Conservation (phyloP, 2,888 invertebrate species). For the Celastrina argiolus region DNA sequence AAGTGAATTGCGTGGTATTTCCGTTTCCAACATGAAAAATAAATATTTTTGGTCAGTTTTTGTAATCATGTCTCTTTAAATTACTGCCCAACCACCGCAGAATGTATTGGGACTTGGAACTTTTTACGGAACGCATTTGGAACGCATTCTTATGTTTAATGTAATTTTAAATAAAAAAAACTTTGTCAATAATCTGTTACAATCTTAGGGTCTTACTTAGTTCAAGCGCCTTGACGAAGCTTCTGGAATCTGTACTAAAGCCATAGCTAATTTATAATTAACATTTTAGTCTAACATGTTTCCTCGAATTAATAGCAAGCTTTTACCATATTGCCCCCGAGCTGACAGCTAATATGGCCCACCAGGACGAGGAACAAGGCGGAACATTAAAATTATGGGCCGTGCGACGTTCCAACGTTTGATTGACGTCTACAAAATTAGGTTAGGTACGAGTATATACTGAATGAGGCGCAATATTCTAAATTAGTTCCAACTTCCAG, state of each 20-base stretch:
- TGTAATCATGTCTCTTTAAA: background rate
- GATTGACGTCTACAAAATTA: slow-evolving; percentile 45
- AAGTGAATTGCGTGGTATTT: background rate
- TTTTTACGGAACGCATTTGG: too few relatives aligned
- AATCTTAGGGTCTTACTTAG: background rate
- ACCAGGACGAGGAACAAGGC: slow-evolving; percentile 37
- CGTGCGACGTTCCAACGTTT: slow-evolving; percentile 37
- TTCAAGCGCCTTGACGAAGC: background rate
- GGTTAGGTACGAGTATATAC: slow-evolving; percentile 26
- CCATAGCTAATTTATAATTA: background rate
- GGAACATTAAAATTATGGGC: slow-evolving; percentile 49
- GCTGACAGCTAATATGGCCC: slow-evolving; percentile 41
- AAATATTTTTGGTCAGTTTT: background rate
- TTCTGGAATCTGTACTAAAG: background rate
- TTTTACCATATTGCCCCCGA: slow-evolving; percentile 46
- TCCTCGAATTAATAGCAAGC: slow-evolving; percentile 51
- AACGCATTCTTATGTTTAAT: background rate
- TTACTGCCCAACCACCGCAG: background rate
- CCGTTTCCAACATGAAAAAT: background rate
- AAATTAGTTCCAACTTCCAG: background rate
- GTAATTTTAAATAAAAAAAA: background rate
- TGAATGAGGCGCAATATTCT: background rate
- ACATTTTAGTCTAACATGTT: background rate
- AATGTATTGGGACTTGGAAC: background rate
- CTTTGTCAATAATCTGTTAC: background rate